Evolutionary conservation across 2,113 vertebrate genomes (phyloP).

Genomic region (Platysternon megacephalum): DNA sequence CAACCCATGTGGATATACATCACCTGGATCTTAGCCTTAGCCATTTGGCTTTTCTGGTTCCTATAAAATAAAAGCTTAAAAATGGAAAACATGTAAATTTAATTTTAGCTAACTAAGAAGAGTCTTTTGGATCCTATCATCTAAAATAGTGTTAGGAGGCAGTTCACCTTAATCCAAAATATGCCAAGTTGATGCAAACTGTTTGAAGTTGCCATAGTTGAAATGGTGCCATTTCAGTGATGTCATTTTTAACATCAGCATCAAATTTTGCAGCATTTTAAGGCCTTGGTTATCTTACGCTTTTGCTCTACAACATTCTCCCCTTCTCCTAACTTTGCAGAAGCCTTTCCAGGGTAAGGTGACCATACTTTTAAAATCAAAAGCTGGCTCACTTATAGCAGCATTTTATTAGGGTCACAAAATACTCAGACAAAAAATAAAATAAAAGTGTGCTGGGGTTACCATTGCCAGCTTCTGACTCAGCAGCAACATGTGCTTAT

Average conservation of each 20-base stretch:
- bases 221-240: background rate
- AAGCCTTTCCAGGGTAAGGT: background rate
- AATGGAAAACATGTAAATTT: background rate
- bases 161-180: background rate
- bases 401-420: background rate
- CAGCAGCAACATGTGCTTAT: background rate
- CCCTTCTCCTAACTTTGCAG: background rate
- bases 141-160: background rate
- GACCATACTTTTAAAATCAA: background rate
- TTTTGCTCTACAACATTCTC: background rate
- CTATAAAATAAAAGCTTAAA: background rate
- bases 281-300: background rate
- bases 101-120: background rate
- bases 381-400: background rate
- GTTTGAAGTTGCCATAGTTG: background rate
- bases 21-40: background rate
- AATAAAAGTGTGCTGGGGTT: background rate
- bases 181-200: background rate
- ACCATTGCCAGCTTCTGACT: constrained; percentile 8
- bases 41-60: background rate
- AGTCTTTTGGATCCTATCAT: background rate
- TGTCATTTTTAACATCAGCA: background rate
- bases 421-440: background rate
- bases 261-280: background rate
- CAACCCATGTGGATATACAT: background rate